Percentiles rank a stretch among this genome's conserved stretches.
Evolutionary conservation across 1,140 invertebrate genomes (phyloP).

Genomic region (Dolichoris vasculosae): DNA sequence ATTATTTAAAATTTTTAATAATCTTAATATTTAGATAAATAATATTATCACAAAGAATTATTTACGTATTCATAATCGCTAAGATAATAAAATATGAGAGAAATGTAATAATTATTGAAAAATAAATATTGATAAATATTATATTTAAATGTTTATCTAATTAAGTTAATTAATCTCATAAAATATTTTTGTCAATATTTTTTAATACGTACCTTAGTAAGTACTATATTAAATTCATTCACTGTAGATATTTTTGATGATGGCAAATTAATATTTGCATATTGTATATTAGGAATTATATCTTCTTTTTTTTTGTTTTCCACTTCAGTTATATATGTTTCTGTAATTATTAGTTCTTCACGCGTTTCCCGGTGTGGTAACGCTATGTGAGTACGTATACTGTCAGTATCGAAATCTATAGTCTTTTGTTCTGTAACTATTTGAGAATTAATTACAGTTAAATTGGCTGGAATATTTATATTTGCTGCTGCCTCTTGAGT

Average conservation of each 20-base stretch:
- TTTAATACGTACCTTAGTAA: conserved; percentile 58
- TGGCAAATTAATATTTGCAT: conserved; percentile 63
- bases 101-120: too few relatives aligned
- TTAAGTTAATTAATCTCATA: background rate
- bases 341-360: conserved; percentile 76
- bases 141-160: background rate
- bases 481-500: conserved; percentile 69
- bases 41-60: too few relatives aligned
- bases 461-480: conserved; percentile 71
- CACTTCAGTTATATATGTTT: conserved; percentile 75
- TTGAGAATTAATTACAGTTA: conserved; percentile 74
- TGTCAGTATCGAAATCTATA: conserved; percentile 67
- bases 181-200: too few relatives aligned
- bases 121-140: too few relatives aligned
- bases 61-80: too few relatives aligned
- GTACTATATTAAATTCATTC: conserved; percentile 61
- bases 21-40: too few relatives aligned
- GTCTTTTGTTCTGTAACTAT: conserved; percentile 72
- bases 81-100: too few relatives aligned
- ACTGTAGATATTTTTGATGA: conserved; percentile 63
- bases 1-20: too few relatives aligned
- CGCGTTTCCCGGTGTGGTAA: conserved; percentile 73
- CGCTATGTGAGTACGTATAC: conserved; percentile 71
- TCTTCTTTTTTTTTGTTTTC: conserved; percentile 71
- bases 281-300: conserved; percentile 63